Evolutionary conservation across 2,113 vertebrate genomes (phyloP), one percentile per base, ranked within the genome.

Genomic region (Apteryx owenii): DNA sequence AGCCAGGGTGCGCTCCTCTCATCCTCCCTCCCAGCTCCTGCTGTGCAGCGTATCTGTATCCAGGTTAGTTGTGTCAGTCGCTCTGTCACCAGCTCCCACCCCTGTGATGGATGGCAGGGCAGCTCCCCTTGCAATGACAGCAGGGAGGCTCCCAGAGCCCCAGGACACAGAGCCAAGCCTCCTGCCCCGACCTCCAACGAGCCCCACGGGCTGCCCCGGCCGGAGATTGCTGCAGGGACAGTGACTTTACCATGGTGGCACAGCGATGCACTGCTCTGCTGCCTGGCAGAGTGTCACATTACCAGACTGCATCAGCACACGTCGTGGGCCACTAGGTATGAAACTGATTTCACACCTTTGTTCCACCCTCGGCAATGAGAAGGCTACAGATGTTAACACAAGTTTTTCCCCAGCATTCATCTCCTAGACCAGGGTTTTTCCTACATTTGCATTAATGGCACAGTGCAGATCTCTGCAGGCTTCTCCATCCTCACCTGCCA

Each of bases 241-340:
- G 65, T 38, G 7, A 58, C 36, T 29, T 33, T 48, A 76, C 9
- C 18, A 54, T 25, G 18, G 16, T 44, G 33, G 48, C 7, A 12
- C 12, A 36, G 54, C 20, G 48, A 33, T 2, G 5, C 80, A 8
- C 5, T 78, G 28, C 65, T 68, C 54, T 72, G 40, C 44, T 73
- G 7, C 4, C 0, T 4, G 33, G 11, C 38, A 40, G n/a, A 44
- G 31, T 36, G 53, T 11, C 7, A n/a, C 31, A 71, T 14, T 7
- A 6, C 18, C 66, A 92, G 48, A 51, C 2, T 25, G 25, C 23
- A 22, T 5, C 42, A 78, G n/a, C 48, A 33, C 54, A 66, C 64
- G 18, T 2, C 0, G 0, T 6, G 31, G 54, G 26, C 40, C 21
- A 72, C 29, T 15, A 82, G 2, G 0, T 0, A 0, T 16, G 22